Evolutionary conservation across 2,888 invertebrate species (phyloP), one percentile per base, ranked within the genome.

Genomic region (Pelosia muscerda): DNA sequence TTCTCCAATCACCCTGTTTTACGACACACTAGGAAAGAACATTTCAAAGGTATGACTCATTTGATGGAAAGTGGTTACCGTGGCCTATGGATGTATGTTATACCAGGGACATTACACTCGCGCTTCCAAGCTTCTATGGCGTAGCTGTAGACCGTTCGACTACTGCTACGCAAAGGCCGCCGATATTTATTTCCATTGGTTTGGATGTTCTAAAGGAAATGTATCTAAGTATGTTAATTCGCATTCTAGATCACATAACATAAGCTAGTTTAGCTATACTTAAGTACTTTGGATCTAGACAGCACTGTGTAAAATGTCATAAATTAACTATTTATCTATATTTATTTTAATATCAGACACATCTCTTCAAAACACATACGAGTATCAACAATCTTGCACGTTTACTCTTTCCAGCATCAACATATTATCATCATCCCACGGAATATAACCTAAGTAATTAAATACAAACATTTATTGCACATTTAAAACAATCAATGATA

Each of bases 401-500:
- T 55, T 56, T 9, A 28, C 15, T 63, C 6, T 55, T 38, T 31
- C 25, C 19, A 38, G n/a, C 9, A n/a, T n/a, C 38, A 56, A 19
- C 19, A 10, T 34, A 0, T 3, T 26, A 38, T 64, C 61, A 65
- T 19, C 65, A 38, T 60, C 61, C 68, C 64, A 68, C 60, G 42
- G 13, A 11, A 49, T 49, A 49, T 49, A n/a, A 28, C 28, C n/a
- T n/a, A n/a, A n/a, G n/a, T 28, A 34, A 49, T 49, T 49, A 49
- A 49, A n/a, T n/a, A 49, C 9, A n/a, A 19, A 49, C 9, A n/a
- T 49, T 2, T 49, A 49, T 49, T 9, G 38, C 42, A 22, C 55
- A 38, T 61, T 65, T 69, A 69, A 65, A 69, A 69, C 69, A 69
- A 69, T 69, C 34, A 38, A 57, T 62, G 53, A 69, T 60, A 55